phyloP scores from a whole-genome alignment of 2,113 vertebrate species.

The Albula glossodonta region DNA sequence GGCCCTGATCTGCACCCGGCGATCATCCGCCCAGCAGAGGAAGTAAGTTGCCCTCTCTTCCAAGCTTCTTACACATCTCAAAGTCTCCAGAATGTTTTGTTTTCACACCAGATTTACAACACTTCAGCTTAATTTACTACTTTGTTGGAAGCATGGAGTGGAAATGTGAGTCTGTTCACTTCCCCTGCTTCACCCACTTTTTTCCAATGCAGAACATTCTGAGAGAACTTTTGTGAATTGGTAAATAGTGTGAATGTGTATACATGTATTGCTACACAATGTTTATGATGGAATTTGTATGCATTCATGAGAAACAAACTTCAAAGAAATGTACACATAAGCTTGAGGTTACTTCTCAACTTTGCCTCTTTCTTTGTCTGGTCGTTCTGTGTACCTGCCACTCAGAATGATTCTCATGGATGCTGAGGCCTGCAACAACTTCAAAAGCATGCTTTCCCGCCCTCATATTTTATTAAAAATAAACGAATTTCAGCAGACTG shows the following conservation, averaged over 20 bases:
- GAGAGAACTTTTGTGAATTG: not conserved
- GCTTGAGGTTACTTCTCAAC: too few species aligned
- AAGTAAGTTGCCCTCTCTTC: conserved; percentile 74
- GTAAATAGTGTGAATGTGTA: not conserved
- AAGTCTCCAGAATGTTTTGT: not conserved
- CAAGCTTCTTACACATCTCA: not conserved
- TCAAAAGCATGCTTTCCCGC: not conserved
- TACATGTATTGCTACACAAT: not conserved
- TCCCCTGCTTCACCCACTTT: not conserved
- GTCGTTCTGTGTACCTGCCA: not conserved
- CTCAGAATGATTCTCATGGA: not conserved
- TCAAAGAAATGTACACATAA: not conserved
- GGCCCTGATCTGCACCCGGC: conserved; percentile 85
- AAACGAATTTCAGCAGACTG: not conserved
- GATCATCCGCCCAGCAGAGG: conserved; percentile 87
- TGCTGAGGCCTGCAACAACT: not conserved
- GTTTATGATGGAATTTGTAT: not conserved
- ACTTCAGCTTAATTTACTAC: not conserved
- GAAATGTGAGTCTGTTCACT: not conserved
- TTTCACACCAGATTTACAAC: not conserved
- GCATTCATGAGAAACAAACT: not conserved
- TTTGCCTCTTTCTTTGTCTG: not conserved
- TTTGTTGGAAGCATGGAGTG: not conserved
- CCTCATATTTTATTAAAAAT: not conserved
- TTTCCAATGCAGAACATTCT: not conserved